Percentiles rank a stretch among this genome's conserved stretches.
Conservation (phyloP, 2,888 invertebrate species). For the Iselma pallidipennis region DNA sequence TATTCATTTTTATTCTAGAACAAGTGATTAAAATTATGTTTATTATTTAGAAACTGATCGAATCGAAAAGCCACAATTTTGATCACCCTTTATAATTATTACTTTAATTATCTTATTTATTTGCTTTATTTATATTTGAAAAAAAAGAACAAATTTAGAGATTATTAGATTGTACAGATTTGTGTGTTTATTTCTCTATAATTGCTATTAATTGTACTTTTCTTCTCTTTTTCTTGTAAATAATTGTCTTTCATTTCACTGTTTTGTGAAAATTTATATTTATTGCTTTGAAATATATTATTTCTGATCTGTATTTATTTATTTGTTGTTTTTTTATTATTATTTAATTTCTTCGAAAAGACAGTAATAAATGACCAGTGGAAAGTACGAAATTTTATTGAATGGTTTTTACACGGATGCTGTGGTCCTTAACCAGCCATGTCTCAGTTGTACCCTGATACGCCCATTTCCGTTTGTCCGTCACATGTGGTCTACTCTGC, state of each 20-base stretch:
- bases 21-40: too few species aligned
- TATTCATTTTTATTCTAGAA: too few species aligned
- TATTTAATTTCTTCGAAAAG: conserved; percentile 1
- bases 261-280: conserved; percentile 13
- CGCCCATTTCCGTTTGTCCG: conserved; percentile 45
- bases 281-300: conserved; percentile 25
- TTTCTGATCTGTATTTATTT: conserved; percentile 18
- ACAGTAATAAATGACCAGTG: conserved; percentile 28
- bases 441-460: conserved; percentile 32
- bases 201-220: neutral
- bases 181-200: neutral
- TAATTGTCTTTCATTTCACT: conserved; percentile 14
- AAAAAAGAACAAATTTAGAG: neutral
- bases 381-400: conserved; percentile 23
- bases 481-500: conserved; percentile 31
- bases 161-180: neutral
- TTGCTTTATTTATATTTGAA: neutral
- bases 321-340: neutral
- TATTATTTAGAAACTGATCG: too few species aligned
- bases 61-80: too few species aligned
- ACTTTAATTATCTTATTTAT: neutral
- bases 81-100: too few species aligned
- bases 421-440: conserved; percentile 37
- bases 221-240: conserved; percentile 12
- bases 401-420: conserved; percentile 29